Base-by-base conservation (phyloP, 1,140 invertebrate genomes). In the Solen grandis region DNA sequence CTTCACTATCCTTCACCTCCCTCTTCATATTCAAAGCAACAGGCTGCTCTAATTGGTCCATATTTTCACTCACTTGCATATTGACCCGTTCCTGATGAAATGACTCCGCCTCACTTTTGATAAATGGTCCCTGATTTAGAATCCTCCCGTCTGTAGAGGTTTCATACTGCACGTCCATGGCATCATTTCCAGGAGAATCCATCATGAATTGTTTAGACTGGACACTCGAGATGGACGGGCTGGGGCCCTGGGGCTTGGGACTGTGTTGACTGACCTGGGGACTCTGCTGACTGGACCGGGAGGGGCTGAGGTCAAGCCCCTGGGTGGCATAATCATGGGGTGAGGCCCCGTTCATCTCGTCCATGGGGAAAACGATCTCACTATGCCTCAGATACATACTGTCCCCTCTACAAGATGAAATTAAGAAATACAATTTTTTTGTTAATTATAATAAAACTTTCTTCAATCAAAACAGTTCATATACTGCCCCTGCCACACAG, bases 11-110 rank as follows among this genome's bases (percentile, higher is more conserved):
- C 33, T 69, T 69, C 1, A 29, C 46, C 41, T 78, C 65, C 14
- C 59, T 41, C 69, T 78, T 78, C 75, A 78, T 78, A 35, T 78
- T 78, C 75, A 78, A 46, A 1, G 75, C 75, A 50, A 69, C 75
- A 22, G n/a, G 19, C 63, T 66, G 63, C 29, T 66, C n/a, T 68
- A 62, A 63, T 65, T 76, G 75, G 65, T 36, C 55, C 35, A 25
- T 10, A 22, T 54, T 36, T 36, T 54, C 29, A 68, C 63, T 68
- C 5, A 68, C 57, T 57, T 78, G 46, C 63, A 78, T 55, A 57
- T 69, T 33, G 10, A 33, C 29, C 22, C 31, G n/a, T 19, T 66
- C 50, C 35, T 69, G 46, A 36, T 76, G 57, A 10, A 19, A 27
- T 36, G 2, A 38, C 25, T 19, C 19, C 22, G 55, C 62, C 29